These are phyloP conservation scores for Aleiodes alternator DNA, from an alignment of 2,888 invertebrate species.

Conservation along the genomic window DNA sequence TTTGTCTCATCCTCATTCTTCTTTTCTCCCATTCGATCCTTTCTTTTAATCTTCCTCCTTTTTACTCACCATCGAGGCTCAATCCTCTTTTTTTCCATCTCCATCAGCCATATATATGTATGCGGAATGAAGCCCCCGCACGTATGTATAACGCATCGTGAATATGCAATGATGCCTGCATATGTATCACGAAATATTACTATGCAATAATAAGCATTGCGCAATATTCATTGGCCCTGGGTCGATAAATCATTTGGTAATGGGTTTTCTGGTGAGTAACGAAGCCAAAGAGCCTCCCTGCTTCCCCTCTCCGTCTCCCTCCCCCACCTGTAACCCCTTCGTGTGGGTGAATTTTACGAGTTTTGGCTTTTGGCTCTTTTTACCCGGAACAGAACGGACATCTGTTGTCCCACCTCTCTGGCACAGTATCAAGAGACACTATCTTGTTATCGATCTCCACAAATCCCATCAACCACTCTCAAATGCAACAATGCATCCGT, in stretches of 20 bases:
- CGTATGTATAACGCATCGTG: constrained; percentile 19
- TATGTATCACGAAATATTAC: constrained; percentile 16
- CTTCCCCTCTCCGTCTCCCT: too few relatives aligned
- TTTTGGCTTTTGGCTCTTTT: constrained; percentile 36
- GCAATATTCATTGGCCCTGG: constrained; percentile 61
- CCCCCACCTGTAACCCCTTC: not conserved
- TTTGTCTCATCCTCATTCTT: constrained; percentile 24
- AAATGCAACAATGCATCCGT: constrained; percentile 39
- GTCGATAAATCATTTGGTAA: constrained; percentile 63
- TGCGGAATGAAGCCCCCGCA: not conserved
- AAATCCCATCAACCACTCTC: constrained; percentile 50
- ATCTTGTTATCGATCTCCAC: constrained; percentile 9
- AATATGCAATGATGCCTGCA: constrained; percentile 31
- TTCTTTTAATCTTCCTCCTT: not conserved
- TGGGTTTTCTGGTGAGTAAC: constrained; percentile 55
- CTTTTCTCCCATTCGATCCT: not conserved
- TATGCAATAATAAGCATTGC: constrained; percentile 52
- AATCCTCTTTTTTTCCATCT: not conserved
- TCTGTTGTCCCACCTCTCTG: constrained; percentile 59
- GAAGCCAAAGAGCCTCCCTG: constrained; percentile 33
- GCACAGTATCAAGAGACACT: constrained; percentile 49
- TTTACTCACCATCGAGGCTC: not conserved
- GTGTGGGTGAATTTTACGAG: constrained; percentile 66
- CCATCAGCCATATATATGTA: constrained; percentile 11
- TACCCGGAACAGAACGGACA: constrained; percentile 52